Conservation (phyloP, 2,888 invertebrate species). For the Protophormia terraenovae region DNA sequence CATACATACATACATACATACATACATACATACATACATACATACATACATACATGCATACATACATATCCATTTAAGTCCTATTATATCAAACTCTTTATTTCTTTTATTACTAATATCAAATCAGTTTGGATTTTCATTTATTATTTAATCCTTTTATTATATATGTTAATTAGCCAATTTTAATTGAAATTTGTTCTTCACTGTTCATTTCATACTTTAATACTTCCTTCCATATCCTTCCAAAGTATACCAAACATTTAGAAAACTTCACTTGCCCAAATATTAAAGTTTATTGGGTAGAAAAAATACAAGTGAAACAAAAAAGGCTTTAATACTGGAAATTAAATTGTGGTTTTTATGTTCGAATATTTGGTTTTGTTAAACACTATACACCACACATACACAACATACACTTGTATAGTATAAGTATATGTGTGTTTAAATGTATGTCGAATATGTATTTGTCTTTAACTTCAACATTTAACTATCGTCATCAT, state of each 20-base stretch:
- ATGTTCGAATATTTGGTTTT: slow-evolving; percentile 58
- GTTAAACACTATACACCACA: slow-evolving; percentile 41
- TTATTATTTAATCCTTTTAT: too few relatives aligned
- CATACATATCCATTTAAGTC: too few relatives aligned
- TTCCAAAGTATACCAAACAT: background rate
- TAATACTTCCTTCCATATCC: background rate
- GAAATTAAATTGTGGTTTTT: slow-evolving; percentile 65
- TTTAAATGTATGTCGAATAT: background rate
- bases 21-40: too few relatives aligned
- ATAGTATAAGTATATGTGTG: background rate
- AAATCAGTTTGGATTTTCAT: too few relatives aligned
- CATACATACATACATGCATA: too few relatives aligned
- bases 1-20: too few relatives aligned
- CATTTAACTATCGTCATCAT: background rate
- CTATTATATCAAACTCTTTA: too few relatives aligned
- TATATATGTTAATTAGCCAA: background rate
- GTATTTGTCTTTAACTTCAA: background rate
- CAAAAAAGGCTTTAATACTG: slow-evolving; percentile 54
- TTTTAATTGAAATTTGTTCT: background rate
- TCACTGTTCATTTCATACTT: background rate
- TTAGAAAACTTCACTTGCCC: slow-evolving; percentile 21
- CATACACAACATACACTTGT: background rate
- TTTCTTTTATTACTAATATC: too few relatives aligned
- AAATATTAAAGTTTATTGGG: slow-evolving; percentile 57
- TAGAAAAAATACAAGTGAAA: slow-evolving; percentile 31